Evolutionary conservation across 2,888 invertebrate species (phyloP), one percentile per base, ranked within the genome.

Genomic region (Melinopterus prodromus): DNA sequence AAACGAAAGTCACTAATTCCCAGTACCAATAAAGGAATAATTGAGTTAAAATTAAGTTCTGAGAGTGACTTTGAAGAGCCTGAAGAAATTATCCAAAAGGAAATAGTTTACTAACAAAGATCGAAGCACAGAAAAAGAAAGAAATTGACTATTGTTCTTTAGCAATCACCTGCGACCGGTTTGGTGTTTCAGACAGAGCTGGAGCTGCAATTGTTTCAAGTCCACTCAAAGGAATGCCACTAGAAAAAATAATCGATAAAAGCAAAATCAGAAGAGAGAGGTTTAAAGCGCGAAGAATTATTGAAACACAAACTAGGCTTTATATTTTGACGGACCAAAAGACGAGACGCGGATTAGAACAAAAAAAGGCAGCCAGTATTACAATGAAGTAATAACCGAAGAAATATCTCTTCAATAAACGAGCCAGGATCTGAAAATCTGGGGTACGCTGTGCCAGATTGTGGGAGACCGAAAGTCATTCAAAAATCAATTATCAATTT

Each of bases 311-410:
- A 71, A 16, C 71, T 14, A 71, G 38, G 71, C 71, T 71, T 71
- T 71, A 71, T 71, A 71, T 71, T 71, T 71, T n/a, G 71, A 71
- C 71, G 71, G 38, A 71, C 71, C n/a, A 71, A 38, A 38, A 71
- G 6, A 71, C 71, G 4, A 71, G 4, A 71, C n/a, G 15, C 38
- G 38, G 38, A 38, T 9, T 12, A 71, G 71, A 71, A 71, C 71
- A 71, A 71, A 38, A 71, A 71, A 71, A 71, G 71, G 71, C 71
- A 71, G 35, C 6, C 12, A 71, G 15, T 71, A n/a, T 71, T 71
- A 71, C 71, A 71, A 71, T 71, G 71, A 71, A 71, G 15, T 71
- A 71, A 71, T 71, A 71, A 15, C 15, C 12, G 15, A 71, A 71
- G 71, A 71, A 71, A 71, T 71, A 38, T 38, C 6, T 38, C 38